Conservation (phyloP, 2,888 invertebrate species). For the Zygaena filipendulae region DNA sequence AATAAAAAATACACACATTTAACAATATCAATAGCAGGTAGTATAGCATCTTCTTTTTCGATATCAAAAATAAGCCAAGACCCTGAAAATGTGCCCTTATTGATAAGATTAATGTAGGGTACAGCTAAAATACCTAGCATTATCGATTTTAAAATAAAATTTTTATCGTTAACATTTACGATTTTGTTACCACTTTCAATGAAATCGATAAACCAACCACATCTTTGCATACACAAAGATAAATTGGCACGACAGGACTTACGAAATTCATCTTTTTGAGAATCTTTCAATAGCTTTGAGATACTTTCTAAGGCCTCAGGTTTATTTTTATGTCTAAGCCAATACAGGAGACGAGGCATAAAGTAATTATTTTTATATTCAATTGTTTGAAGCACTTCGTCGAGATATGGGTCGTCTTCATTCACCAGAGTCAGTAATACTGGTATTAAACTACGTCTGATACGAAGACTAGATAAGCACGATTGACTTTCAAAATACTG, state of each 20-base stretch:
- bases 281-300: conserved; percentile 3
- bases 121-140: too few relatives aligned
- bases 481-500: too few relatives aligned
- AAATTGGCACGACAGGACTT: too few relatives aligned
- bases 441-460: conserved; percentile 9
- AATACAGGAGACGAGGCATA: conserved; percentile 1
- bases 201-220: too few relatives aligned
- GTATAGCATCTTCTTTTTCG: conserved; percentile 22
- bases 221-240: too few relatives aligned
- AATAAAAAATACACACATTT: conserved; percentile 20
- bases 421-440: conserved; percentile 15
- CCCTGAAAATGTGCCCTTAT: conserved; percentile 16
- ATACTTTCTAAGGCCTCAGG: conserved; percentile 4
- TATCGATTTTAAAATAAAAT: too few relatives aligned
- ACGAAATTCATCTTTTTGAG: conserved; percentile 5
- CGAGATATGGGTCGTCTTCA: conserved; percentile 12
- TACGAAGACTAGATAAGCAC: too few relatives aligned
- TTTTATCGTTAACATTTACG: too few relatives aligned
- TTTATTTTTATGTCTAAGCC: conserved; percentile 11
- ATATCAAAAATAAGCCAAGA: conserved; percentile 18
- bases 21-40: conserved; percentile 23
- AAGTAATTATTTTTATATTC: conserved; percentile 4
- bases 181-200: too few relatives aligned
- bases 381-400: conserved; percentile 11
- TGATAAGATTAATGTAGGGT: conserved; percentile 23